Percentiles rank a stretch among this genome's conserved stretches.
phyloP scores from a whole-genome alignment of 2,888 invertebrate species.

The Proisotoma minuta region DNA sequence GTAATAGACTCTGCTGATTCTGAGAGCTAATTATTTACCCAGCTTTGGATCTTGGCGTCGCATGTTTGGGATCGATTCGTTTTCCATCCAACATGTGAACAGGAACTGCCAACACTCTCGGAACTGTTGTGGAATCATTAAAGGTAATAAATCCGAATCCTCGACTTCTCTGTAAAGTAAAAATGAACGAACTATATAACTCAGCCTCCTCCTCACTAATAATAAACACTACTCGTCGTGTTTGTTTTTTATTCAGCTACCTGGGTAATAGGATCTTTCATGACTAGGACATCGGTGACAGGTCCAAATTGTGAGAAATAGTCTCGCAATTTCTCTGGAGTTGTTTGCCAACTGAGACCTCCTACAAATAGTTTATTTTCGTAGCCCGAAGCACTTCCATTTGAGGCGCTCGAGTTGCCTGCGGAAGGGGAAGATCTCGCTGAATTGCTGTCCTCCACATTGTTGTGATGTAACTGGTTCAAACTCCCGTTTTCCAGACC shows the following conservation, averaged over 20 bases:
- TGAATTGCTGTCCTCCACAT: conserved; percentile 43
- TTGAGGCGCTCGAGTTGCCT: conserved; percentile 42
- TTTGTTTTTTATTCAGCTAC: conserved; percentile 7
- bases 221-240: conserved; percentile 7
- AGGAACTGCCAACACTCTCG: conserved; percentile 83
- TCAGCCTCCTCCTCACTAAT: too few species aligned
- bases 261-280: conserved; percentile 83
- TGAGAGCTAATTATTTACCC: too few species aligned
- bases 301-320: conserved; percentile 89
- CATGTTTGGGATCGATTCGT: conserved; percentile 86
- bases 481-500: conserved; percentile 40
- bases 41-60: conserved; percentile 46
- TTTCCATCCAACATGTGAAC: conserved; percentile 88
- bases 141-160: conserved; percentile 93
- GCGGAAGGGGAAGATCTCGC: conserved; percentile 45
- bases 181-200: conserved; percentile 19
- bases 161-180: conserved; percentile 70
- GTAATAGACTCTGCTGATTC: too few species aligned
- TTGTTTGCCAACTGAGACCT: conserved; percentile 89
- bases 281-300: conserved; percentile 84
- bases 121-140: conserved; percentile 82
- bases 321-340: conserved; percentile 83
- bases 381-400: conserved; percentile 44
- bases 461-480: conserved; percentile 35
- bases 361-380: conserved; percentile 75